Evolutionary conservation across 92 coral and sea anemone genomes (phyloP).

Genomic region (Desmophyllum pertusum): DNA sequence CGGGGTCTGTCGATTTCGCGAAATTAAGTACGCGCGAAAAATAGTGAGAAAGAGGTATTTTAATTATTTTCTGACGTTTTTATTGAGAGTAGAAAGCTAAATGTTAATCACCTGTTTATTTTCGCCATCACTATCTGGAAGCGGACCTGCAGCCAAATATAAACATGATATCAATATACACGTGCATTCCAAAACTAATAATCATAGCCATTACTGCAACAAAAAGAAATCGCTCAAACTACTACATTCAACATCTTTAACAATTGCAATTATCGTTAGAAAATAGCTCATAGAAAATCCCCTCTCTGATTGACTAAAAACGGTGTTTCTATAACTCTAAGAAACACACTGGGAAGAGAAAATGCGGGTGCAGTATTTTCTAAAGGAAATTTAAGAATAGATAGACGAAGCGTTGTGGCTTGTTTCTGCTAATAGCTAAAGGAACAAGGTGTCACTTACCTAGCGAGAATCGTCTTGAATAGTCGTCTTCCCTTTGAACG

Average conservation of each 20-base stretch:
- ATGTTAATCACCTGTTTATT: conserved; percentile 42
- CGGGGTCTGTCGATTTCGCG: no score
- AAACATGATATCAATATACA: conserved; percentile 27
- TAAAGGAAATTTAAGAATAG: neutral
- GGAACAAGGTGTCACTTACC: conserved; percentile 15
- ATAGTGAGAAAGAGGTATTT: no score
- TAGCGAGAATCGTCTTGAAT: conserved; percentile 35
- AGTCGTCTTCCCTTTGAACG: conserved; percentile 22
- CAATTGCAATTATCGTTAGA: neutral
- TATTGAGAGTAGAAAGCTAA: neutral
- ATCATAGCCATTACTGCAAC: neutral
- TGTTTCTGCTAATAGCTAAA: neutral
- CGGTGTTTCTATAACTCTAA: no score
- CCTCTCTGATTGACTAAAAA: neutral
- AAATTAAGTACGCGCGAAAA: no score
- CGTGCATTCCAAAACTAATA: neutral
- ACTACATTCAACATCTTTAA: neutral
- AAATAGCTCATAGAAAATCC: neutral
- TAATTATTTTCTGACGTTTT: no score
- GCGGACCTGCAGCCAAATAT: conserved; percentile 37
- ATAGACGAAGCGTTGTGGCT: neutral
- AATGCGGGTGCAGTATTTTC: neutral
- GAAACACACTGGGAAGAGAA: neutral
- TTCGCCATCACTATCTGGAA: conserved; percentile 56
- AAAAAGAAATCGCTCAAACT: neutral